Conservation (phyloP, 2,888 invertebrate species). For the Glyphotaelius pellucidus region DNA sequence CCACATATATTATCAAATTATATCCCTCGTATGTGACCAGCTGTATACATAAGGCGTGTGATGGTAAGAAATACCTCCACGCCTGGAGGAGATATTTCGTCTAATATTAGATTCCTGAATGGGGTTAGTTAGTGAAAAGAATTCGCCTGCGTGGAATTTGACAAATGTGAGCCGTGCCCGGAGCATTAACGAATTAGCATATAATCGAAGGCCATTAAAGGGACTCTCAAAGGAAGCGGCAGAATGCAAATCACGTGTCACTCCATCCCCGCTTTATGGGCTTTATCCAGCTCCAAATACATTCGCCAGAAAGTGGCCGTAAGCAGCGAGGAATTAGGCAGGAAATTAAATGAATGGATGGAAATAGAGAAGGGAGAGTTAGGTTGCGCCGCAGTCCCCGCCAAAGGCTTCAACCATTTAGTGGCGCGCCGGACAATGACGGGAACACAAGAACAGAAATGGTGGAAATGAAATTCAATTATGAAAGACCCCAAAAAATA, state of each 20-base stretch:
- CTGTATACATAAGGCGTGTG: neutral
- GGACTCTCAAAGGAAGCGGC: neutral
- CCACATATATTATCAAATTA: no score
- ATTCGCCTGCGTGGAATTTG: neutral
- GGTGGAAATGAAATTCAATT: neutral
- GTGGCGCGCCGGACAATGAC: neutral
- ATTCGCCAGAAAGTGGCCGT: neutral
- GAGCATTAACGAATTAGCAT: neutral
- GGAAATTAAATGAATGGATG: neutral
- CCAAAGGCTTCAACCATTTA: neutral
- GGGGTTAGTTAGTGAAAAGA: neutral
- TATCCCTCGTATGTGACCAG: no score
- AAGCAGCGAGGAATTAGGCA: neutral
- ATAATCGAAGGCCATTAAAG: neutral
- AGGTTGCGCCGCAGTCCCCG: neutral
- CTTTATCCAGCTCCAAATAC: neutral
- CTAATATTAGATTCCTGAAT: neutral
- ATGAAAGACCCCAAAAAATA: neutral
- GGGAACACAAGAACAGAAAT: neutral
- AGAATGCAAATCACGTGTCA: neutral
- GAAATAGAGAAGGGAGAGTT: neutral
- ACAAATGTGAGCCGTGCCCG: neutral
- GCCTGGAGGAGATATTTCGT: neutral
- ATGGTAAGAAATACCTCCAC: neutral
- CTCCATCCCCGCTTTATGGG: neutral